A percentile compares a stretch with the other conserved stretches of the same genome.
phyloP scores from a whole-genome alignment of 2,888 invertebrate species.

The Mylabris sibirica region DNA sequence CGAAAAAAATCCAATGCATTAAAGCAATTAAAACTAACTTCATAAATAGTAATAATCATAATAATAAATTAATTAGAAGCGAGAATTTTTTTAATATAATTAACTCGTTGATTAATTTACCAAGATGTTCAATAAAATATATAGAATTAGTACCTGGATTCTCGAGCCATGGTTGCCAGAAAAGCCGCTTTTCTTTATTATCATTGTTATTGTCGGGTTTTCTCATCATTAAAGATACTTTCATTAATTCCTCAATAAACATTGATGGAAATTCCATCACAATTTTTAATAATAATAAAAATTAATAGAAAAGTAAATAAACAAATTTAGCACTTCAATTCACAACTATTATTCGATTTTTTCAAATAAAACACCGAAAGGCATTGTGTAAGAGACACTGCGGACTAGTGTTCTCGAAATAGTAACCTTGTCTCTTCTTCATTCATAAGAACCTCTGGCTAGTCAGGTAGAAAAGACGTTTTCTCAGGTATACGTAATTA shows the following conservation, averaged over 20 bases:
- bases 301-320: slow-evolving; percentile 23
- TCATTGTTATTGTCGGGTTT: slow-evolving; percentile 24
- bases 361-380: slow-evolving; percentile 39
- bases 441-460: slow-evolving; percentile 58
- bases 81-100: not conserved
- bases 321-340: slow-evolving; percentile 26
- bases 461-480: slow-evolving; percentile 52
- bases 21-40: not conserved
- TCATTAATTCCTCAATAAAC: slow-evolving; percentile 52
- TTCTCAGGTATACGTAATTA: slow-evolving; percentile 58
- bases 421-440: slow-evolving; percentile 57
- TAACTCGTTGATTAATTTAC: not conserved
- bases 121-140: not conserved
- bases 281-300: slow-evolving; percentile 15
- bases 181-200: slow-evolving; percentile 32
- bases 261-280: slow-evolving; percentile 51
- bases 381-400: slow-evolving; percentile 45
- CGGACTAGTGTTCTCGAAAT: slow-evolving; percentile 47
- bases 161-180: slow-evolving; percentile 62
- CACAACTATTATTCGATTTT: slow-evolving; percentile 36
- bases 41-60: not conserved
- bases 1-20: not conserved
- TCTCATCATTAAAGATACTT: slow-evolving; percentile 49
- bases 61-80: not conserved
- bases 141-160: slow-evolving; percentile 56